phyloP scores from a whole-genome alignment of 2,113 vertebrate genomes.

The Cyanoderma ruficeps region DNA sequence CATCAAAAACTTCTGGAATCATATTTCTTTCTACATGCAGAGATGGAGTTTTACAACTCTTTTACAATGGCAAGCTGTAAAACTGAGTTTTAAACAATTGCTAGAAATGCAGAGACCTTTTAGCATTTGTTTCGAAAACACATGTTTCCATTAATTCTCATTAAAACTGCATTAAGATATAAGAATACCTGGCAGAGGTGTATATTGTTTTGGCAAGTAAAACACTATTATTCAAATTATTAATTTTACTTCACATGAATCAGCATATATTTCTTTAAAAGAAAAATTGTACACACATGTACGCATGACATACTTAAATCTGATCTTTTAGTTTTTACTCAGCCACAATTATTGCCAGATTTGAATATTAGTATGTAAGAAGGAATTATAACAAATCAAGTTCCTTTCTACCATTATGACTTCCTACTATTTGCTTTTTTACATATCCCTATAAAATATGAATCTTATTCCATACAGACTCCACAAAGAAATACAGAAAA shows the following conservation, averaged over 20 bases:
- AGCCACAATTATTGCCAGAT: not conserved
- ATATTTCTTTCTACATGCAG: conserved; percentile 22
- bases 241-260: conserved; percentile 17
- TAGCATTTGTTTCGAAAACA: not conserved
- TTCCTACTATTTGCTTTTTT: not conserved
- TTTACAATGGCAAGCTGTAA: conserved; percentile 1
- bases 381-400: not conserved
- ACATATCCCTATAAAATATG: not conserved
- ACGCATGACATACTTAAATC: not conserved
- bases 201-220: conserved; percentile 23
- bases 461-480: not conserved
- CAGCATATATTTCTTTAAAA: conserved; percentile 25
- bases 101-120: conserved; percentile 32
- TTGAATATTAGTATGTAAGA: not conserved
- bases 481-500: not conserved
- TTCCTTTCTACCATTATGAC: not conserved
- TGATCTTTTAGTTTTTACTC: not conserved
- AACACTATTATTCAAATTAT: not conserved
- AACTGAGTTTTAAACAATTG: conserved; percentile 39
- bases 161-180: conserved; percentile 36
- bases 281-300: not conserved
- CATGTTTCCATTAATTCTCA: conserved; percentile 25
- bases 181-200: not conserved
- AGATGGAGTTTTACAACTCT: conserved; percentile 26
- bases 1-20: conserved; percentile 38